These are phyloP conservation scores for Drosophila truncata DNA, from an alignment of 1,140 invertebrate species.

Conservation along the genomic window DNA sequence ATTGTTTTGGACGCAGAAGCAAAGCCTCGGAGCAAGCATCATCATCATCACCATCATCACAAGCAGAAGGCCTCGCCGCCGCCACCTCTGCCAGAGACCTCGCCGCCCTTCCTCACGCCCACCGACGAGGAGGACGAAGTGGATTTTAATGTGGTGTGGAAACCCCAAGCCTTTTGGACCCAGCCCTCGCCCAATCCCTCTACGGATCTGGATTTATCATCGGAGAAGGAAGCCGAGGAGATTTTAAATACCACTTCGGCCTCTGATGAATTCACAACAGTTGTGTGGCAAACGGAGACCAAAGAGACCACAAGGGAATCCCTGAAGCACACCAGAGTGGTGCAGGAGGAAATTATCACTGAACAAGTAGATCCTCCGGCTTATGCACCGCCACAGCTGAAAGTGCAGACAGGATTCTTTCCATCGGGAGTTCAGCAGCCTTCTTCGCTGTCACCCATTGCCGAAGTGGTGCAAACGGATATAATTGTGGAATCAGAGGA, in stretches of 20 bases:
- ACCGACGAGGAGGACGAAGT: slow-evolving; percentile 52
- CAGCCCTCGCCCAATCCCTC: slow-evolving; percentile 27
- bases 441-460: slow-evolving; percentile 28
- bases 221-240: slow-evolving; percentile 13
- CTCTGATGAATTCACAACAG: slow-evolving; percentile 40
- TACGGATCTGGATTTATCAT: slow-evolving; percentile 3
- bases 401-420: slow-evolving; percentile 26
- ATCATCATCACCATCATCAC: slow-evolving; percentile 35
- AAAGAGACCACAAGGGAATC: slow-evolving; percentile 8
- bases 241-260: slow-evolving; percentile 18
- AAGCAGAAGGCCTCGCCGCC: slow-evolving; percentile 41
- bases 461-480: slow-evolving; percentile 32
- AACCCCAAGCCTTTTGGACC: slow-evolving; percentile 33
- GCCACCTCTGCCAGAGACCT: slow-evolving; percentile 56
- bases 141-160: slow-evolving; percentile 38
- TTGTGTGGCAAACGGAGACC: slow-evolving; percentile 33
- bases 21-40: slow-evolving; percentile 22
- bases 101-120: slow-evolving; percentile 60
- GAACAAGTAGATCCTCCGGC: slow-evolving; percentile 24
- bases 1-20: slow-evolving; percentile 27
- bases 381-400: slow-evolving; percentile 24
- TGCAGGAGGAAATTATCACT: slow-evolving; percentile 25
- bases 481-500: slow-evolving; percentile 8
- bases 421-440: slow-evolving; percentile 20
- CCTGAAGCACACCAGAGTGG: slow-evolving; percentile 11